Evolutionary conservation across 2,113 vertebrate species (phyloP).

Genomic region (Campylomormyrus numenius): DNA sequence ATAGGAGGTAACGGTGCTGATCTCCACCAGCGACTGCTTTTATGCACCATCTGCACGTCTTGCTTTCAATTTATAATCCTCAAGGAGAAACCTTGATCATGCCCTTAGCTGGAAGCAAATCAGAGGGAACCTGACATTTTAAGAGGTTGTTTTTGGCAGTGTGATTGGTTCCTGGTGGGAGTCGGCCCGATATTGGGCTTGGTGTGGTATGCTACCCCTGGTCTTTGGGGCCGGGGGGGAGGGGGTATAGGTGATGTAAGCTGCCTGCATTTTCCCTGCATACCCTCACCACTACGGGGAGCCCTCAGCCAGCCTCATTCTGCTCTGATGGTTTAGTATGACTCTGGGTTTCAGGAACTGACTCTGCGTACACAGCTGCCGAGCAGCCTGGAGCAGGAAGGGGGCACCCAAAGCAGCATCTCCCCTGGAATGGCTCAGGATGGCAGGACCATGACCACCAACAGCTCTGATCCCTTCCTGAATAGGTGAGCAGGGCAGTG

Average conservation of each 20-base stretch:
- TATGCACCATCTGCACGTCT: constrained; percentile 11
- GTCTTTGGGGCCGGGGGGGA: neutral
- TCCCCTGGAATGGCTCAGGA: constrained; percentile 92
- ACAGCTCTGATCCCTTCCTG: constrained; percentile 97
- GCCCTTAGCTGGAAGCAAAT: constrained; percentile 14
- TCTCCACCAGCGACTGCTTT: neutral
- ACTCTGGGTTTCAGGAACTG: constrained; percentile 71
- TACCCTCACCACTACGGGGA: neutral
- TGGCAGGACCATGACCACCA: constrained; percentile 94
- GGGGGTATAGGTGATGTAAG: neutral
- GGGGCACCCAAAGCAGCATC: constrained; percentile 78
- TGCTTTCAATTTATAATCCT: constrained; percentile 20
- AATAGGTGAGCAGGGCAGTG: constrained; percentile 72
- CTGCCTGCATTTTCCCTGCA: neutral
- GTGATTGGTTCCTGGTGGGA: constrained; percentile 11
- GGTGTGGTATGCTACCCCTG: neutral
- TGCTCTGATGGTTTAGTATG: constrained; percentile 10
- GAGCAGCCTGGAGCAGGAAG: constrained; percentile 86
- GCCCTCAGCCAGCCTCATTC: neutral
- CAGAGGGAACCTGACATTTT: neutral
- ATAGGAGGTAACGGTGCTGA: neutral
- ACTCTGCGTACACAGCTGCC: constrained; percentile 91
- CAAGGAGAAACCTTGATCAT: neutral
- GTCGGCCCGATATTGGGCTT: neutral
- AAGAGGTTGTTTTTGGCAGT: constrained; percentile 13